These are phyloP conservation scores for Timema podura DNA, from an alignment of 2,888 invertebrate species.

Conservation along the genomic window DNA sequence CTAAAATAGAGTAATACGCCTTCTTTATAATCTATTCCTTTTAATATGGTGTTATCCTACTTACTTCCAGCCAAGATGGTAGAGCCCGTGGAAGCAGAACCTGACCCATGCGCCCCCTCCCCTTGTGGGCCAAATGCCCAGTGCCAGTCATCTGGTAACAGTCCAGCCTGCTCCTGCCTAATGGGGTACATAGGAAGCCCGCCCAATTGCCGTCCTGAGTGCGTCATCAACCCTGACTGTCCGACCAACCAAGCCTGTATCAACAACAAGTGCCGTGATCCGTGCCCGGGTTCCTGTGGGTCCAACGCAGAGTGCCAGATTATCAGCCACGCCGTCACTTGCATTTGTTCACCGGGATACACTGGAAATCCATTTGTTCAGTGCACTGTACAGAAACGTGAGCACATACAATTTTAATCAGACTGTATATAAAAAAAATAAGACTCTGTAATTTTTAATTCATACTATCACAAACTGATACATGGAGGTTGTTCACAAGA, in stretches of 20 bases:
- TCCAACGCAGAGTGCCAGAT: constrained; percentile 74
- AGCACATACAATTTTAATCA: constrained; percentile 27
- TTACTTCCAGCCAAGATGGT: constrained; percentile 41
- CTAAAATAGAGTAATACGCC: too few relatives aligned
- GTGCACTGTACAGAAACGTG: constrained; percentile 60
- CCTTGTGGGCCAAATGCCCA: constrained; percentile 80
- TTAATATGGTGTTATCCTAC: too few relatives aligned
- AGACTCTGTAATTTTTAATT: not conserved
- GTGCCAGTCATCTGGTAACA: constrained; percentile 62
- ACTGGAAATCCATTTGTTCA: constrained; percentile 81
- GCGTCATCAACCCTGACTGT: constrained; percentile 77
- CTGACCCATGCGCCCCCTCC: constrained; percentile 66
- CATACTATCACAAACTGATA: too few relatives aligned
- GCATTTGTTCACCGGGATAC: constrained; percentile 69
- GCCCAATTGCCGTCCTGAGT: constrained; percentile 78
- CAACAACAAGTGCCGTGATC: constrained; percentile 75
- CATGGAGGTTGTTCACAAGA: too few relatives aligned
- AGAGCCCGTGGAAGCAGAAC: constrained; percentile 38
- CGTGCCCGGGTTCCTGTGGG: constrained; percentile 79
- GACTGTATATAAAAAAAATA: constrained; percentile 6
- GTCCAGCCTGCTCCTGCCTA: constrained; percentile 72
- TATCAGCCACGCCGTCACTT: constrained; percentile 75
- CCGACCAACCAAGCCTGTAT: constrained; percentile 72
- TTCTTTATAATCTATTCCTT: too few relatives aligned
- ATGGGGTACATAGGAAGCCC: constrained; percentile 72